Evolutionary conservation across 2,888 invertebrate genomes (phyloP).

Genomic region (Acanthosepion lycidas): DNA sequence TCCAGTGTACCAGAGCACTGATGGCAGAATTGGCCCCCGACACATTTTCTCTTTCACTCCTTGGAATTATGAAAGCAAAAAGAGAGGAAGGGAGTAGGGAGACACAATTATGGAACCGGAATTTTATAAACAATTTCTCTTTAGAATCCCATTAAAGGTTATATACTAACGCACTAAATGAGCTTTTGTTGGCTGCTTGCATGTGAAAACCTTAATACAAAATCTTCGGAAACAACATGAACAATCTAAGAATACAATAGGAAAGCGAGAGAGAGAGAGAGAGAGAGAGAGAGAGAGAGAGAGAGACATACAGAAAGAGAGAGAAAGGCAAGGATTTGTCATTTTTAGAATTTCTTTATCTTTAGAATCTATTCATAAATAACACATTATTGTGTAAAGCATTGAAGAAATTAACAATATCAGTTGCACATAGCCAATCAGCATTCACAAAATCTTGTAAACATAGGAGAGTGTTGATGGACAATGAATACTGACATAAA

Average conservation of each 20-base stretch:
- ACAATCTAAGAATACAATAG: not conserved
- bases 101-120: not conserved
- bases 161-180: not conserved
- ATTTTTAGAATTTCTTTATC: not conserved
- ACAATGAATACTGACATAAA: not conserved
- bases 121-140: not conserved
- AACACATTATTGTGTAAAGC: not conserved
- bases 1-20: not conserved
- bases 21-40: not conserved
- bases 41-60: not conserved
- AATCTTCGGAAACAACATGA: not conserved
- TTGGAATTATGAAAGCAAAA: not conserved
- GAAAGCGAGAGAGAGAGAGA: not conserved
- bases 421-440: not conserved
- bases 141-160: not conserved
- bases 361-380: slow-evolving; percentile 33
- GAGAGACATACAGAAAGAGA: too few species aligned
- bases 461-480: not conserved
- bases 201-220: not conserved
- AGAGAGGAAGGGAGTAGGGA: not conserved
- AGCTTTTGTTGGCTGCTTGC: not conserved
- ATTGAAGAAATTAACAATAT: slow-evolving; percentile 33
- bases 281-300: not conserved
- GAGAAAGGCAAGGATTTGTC: not conserved
- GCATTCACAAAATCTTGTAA: not conserved